These are phyloP conservation scores for Equus quagga DNA, from an alignment of 2,113 vertebrate species.

Conservation along the genomic window DNA sequence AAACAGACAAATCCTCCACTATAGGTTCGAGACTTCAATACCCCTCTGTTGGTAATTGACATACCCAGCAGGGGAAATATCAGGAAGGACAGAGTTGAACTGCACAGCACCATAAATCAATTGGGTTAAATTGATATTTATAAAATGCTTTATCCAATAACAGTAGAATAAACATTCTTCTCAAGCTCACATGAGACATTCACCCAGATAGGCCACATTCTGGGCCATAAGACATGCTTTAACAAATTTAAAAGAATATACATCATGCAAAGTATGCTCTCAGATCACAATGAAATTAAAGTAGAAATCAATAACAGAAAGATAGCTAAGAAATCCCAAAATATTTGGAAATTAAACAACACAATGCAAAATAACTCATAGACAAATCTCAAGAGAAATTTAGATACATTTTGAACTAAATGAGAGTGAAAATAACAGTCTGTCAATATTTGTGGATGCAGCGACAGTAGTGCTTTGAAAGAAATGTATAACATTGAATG, in stretches of 20 bases:
- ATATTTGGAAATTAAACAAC: background rate
- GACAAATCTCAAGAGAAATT: background rate
- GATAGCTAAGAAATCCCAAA: background rate
- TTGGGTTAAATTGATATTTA: background rate
- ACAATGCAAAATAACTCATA: background rate
- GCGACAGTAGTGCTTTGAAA: background rate
- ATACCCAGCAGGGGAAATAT: background rate
- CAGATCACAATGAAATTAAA: background rate
- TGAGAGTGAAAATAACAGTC: background rate
- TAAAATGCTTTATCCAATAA: background rate
- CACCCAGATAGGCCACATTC: too few species aligned
- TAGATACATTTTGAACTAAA: background rate
- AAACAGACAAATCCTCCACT: too few species aligned
- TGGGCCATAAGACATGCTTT: background rate
- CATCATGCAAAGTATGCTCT: background rate
- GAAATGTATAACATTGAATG: background rate
- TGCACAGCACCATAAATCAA: background rate
- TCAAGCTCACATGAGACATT: too few species aligned
- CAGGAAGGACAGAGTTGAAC: background rate
- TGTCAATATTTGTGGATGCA: background rate
- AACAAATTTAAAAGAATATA: background rate
- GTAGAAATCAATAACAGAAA: background rate
- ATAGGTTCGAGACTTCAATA: background rate
- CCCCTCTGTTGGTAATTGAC: too few species aligned
- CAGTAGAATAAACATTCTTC: background rate